Percentiles rank a stretch among this genome's conserved stretches.
These are phyloP conservation scores for Brenthis daphne DNA, from an alignment of 2,888 invertebrate species.

Conservation along the genomic window DNA sequence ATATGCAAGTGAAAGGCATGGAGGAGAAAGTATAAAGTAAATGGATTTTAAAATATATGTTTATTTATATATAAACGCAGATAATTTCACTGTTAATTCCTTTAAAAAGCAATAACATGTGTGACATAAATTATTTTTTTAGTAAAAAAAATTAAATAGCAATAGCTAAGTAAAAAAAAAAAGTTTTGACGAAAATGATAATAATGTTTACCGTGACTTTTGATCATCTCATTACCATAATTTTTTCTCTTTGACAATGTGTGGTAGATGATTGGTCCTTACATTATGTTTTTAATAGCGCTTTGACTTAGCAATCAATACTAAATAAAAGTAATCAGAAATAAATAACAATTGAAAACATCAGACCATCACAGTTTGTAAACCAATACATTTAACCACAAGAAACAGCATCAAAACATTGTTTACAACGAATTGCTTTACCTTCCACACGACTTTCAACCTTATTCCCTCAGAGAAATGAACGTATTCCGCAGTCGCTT, in stretches of 20 bases:
- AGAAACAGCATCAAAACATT: slow-evolving; percentile 28
- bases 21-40: slow-evolving; percentile 18
- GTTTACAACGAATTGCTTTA: slow-evolving; percentile 10
- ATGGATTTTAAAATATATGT: not conserved
- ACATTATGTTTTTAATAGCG: not conserved
- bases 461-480: not conserved
- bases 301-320: not conserved
- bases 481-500: slow-evolving; percentile 4
- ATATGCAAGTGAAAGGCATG: slow-evolving; percentile 23
- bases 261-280: too few relatives aligned
- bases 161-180: too few relatives aligned
- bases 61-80: not conserved
- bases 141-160: too few relatives aligned
- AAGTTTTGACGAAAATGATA: too few relatives aligned
- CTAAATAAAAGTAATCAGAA: too few relatives aligned
- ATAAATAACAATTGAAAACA: slow-evolving; percentile 3
- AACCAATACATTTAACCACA: slow-evolving; percentile 26
- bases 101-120: too few relatives aligned
- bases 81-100: too few relatives aligned
- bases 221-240: too few relatives aligned
- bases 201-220: too few relatives aligned
- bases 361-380: slow-evolving; percentile 10
- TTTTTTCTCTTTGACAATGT: too few relatives aligned
- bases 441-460: slow-evolving; percentile 2
- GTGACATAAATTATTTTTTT: too few relatives aligned